A percentile compares a stretch with the other conserved stretches of the same genome.
Conservation (phyloP, 2,888 invertebrate genomes). For the Muschampia staudingeri region DNA sequence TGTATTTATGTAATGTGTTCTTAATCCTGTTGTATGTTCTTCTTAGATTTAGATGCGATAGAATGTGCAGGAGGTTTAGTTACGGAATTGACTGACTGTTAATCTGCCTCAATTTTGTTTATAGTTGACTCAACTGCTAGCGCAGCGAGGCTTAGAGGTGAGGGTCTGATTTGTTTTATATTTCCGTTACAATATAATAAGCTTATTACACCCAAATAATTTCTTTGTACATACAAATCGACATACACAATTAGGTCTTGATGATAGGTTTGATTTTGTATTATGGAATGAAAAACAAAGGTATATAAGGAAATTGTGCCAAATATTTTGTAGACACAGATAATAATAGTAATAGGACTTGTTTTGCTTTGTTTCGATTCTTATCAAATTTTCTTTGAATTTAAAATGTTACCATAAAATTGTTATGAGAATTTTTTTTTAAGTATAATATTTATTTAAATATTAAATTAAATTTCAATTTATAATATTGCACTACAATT, state of each 20-base stretch:
- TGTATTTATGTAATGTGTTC: slow-evolving; percentile 60
- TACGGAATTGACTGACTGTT: slow-evolving; percentile 82
- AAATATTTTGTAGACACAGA: slow-evolving; percentile 86
- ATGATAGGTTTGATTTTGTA: slow-evolving; percentile 2
- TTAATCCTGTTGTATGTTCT: slow-evolving; percentile 27
- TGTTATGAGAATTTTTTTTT: too few species aligned
- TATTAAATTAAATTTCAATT: too few species aligned
- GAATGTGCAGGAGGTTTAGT: slow-evolving; percentile 61
- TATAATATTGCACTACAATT: too few species aligned
- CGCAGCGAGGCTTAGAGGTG: slow-evolving; percentile 47
- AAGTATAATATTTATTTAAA: too few species aligned
- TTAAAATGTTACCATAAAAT: not conserved
- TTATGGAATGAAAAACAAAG: slow-evolving; percentile 70
- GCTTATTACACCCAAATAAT: not conserved
- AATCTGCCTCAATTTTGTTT: slow-evolving; percentile 77
- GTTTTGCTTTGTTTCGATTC: slow-evolving; percentile 54
- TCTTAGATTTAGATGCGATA: slow-evolving; percentile 52
- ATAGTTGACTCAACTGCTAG: slow-evolving; percentile 60
- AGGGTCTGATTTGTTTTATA: slow-evolving; percentile 57
- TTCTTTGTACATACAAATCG: not conserved
- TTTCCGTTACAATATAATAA: slow-evolving; percentile 33
- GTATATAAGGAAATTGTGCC: slow-evolving; percentile 80
- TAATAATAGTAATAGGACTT: slow-evolving; percentile 76
- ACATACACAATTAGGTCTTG: not conserved
- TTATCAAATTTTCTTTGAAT: slow-evolving; percentile 39